phyloP scores from a whole-genome alignment of 2,797 vertebrate genomes.

The Mycteria americana region DNA sequence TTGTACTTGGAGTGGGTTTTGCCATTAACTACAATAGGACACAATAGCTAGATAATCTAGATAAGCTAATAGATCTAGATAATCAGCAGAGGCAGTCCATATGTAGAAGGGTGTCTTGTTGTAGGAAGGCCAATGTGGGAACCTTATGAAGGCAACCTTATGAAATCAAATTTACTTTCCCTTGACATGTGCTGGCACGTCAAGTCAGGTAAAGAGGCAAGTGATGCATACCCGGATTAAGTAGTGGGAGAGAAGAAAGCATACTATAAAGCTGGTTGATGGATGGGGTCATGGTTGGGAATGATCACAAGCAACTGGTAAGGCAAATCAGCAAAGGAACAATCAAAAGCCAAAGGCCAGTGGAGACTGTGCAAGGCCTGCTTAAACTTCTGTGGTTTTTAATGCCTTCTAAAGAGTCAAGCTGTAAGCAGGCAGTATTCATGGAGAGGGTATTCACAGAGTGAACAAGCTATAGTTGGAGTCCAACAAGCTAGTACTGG shows the following conservation, averaged over 20 bases:
- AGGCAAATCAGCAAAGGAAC: not conserved
- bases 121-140: not conserved
- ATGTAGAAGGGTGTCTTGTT: not conserved
- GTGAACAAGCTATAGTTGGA: not conserved
- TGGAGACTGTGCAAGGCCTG: not conserved
- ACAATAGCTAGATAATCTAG: no score
- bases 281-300: not conserved
- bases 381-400: not conserved
- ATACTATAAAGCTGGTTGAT: not conserved
- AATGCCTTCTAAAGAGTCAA: not conserved
- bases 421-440: not conserved
- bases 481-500: not conserved
- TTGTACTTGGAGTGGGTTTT: not conserved
- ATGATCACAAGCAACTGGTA: not conserved
- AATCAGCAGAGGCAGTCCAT: not conserved
- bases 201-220: not conserved
- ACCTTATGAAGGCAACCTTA: not conserved
- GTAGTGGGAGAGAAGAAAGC: not conserved
- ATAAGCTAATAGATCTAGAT: no score
- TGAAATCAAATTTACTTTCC: not conserved
- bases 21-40: not conserved
- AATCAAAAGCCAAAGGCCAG: not conserved
- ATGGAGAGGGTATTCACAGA: accelerated
- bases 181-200: not conserved
- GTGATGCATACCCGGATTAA: not conserved